phyloP scores from a whole-genome alignment of 92 coral and sea anemone genomes.

The Bergia sp. region DNA sequence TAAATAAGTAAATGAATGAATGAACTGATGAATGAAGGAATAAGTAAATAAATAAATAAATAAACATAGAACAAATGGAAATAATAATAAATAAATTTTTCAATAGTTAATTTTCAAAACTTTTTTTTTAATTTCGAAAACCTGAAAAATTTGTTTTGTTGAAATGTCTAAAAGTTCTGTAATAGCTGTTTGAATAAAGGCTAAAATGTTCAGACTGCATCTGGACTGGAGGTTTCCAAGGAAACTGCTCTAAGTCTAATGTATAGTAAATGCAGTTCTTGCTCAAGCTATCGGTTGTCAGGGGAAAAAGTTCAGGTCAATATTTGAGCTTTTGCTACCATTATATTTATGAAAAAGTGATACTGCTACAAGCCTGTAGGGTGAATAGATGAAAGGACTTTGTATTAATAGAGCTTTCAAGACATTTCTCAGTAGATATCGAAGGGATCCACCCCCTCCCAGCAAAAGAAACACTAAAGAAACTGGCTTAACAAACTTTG shows the following conservation, averaged over 20 bases:
- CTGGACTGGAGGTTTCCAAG: background rate
- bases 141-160: no score
- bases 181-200: background rate
- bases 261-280: background rate
- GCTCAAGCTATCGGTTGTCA: background rate
- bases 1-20: no score
- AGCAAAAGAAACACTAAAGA: background rate
- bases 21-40: no score
- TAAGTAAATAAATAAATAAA: no score
- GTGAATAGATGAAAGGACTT: background rate
- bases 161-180: background rate
- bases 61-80: no score
- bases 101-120: no score
- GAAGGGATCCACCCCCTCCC: background rate
- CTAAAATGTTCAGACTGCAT: no score
- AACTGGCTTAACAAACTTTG: no score
- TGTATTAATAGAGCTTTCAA: background rate
- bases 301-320: background rate
- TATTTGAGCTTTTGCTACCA: background rate
- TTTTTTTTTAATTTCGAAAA: background rate
- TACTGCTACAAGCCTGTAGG: background rate
- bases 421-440: background rate
- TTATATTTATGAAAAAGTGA: background rate
- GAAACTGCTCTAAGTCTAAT: background rate
- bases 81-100: no score